Conservation (phyloP, 1,140 invertebrate species). For the Helicoverpa armigera region DNA sequence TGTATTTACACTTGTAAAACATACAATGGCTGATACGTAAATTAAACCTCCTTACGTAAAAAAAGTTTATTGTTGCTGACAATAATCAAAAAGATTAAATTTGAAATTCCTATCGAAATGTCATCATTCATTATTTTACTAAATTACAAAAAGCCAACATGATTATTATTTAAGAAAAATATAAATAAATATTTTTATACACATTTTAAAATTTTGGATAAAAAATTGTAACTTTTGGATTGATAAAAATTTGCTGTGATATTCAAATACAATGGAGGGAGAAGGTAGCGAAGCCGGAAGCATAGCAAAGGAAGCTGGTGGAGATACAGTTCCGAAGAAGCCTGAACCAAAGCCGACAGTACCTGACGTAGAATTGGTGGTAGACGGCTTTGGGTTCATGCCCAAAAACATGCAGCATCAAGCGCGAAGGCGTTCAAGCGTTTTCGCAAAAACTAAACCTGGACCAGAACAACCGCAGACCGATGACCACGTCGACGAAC, state of each 20-base stretch:
- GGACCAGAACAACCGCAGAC: not conserved
- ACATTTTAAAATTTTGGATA: constrained; percentile 49
- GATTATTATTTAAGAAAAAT: constrained; percentile 54
- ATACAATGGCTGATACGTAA: no score
- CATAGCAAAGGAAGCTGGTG: constrained; percentile 57
- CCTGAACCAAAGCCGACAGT: constrained; percentile 58
- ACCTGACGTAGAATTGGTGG: constrained; percentile 75
- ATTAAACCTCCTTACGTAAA: not conserved
- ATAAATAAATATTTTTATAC: constrained; percentile 48
- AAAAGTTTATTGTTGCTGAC: not conserved
- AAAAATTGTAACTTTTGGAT: constrained; percentile 52
- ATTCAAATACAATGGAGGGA: constrained; percentile 63
- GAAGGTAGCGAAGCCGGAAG: constrained; percentile 63
- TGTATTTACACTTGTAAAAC: no score
- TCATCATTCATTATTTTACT: constrained; percentile 17
- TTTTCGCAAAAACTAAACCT: constrained; percentile 4
- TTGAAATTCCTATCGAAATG: not conserved
- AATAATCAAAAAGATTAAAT: not conserved
- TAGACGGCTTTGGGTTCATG: constrained; percentile 82
- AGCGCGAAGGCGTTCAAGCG: constrained; percentile 11
- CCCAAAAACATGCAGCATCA: constrained; percentile 54
- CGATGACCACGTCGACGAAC: constrained; percentile 7
- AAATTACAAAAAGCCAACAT: constrained; percentile 45
- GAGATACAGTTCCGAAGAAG: constrained; percentile 16
- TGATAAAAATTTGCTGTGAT: constrained; percentile 64